Evolutionary conservation across 2,888 invertebrate genomes (phyloP).

Genomic region (Gastracanthus pulcherrimus): DNA sequence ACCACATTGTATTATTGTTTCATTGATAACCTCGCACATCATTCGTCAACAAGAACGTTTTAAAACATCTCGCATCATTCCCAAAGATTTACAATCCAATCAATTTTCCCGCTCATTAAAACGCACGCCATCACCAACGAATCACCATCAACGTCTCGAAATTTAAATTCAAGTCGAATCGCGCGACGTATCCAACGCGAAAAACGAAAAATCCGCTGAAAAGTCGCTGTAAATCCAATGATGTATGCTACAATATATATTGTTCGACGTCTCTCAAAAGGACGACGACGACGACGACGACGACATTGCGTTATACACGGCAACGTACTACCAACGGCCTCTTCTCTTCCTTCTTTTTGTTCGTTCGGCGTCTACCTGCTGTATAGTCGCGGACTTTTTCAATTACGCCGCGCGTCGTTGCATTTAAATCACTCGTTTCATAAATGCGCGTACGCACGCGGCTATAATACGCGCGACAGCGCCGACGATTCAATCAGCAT

Average conservation of each 20-base stretch:
- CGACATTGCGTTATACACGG: too few relatives aligned
- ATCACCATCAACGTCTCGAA: background rate
- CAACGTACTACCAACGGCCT: too few relatives aligned
- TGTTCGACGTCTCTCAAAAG: background rate
- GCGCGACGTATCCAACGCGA: background rate
- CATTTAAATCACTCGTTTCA: constrained; percentile 56
- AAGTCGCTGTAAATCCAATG: constrained; percentile 1
- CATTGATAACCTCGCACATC: too few relatives aligned
- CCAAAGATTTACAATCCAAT: constrained; percentile 25
- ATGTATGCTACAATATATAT: constrained; percentile 16
- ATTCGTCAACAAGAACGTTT: background rate
- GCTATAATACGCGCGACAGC: background rate
- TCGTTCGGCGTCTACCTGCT: background rate
- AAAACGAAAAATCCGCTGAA: background rate
- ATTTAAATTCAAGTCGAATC: constrained; percentile 31
- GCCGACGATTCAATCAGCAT: constrained; percentile 56
- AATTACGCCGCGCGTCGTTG: constrained; percentile 48
- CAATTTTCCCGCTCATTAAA: constrained; percentile 33
- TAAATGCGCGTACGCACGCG: background rate
- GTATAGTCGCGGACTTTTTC: constrained; percentile 31
- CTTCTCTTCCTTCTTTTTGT: background rate
- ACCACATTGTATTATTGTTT: too few relatives aligned
- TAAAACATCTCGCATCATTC: background rate
- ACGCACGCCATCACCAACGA: background rate
- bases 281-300: background rate